These are phyloP conservation scores for Polia nebulosa DNA, from an alignment of 2,888 invertebrate genomes.

Conservation along the genomic window DNA sequence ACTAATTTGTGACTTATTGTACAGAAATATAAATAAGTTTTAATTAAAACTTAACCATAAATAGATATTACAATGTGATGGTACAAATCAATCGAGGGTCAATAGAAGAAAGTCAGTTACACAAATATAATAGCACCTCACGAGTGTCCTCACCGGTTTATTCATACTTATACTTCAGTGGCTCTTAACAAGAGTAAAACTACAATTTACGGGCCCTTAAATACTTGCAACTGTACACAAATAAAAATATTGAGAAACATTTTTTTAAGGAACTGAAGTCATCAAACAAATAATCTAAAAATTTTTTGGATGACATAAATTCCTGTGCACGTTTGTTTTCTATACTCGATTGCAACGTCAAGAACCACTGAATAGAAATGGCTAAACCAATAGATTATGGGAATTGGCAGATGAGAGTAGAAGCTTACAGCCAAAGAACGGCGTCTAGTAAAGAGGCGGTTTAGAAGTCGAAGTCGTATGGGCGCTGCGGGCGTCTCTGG, in stretches of 20 bases:
- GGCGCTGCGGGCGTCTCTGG: constrained; percentile 93
- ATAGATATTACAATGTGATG: constrained; percentile 61
- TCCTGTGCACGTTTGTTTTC: not conserved
- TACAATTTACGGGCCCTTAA: constrained; percentile 11
- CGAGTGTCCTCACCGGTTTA: constrained; percentile 29
- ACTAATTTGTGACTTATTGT: constrained; percentile 90
- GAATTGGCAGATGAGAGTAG: constrained; percentile 33
- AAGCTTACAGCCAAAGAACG: constrained; percentile 50
- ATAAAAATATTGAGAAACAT: constrained; percentile 6
- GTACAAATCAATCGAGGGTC: constrained; percentile 54
- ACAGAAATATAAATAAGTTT: constrained; percentile 86
- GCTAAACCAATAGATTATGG: constrained; percentile 39
- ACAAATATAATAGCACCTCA: constrained; percentile 46
- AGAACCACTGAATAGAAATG: constrained; percentile 49
- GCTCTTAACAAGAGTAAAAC: constrained; percentile 26
- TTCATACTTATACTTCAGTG: constrained; percentile 47
- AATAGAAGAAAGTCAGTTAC: constrained; percentile 47
- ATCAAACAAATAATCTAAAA: constrained; percentile 21
- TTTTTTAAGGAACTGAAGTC: constrained; percentile 23
- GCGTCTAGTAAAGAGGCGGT: constrained; percentile 49
- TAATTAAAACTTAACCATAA: constrained; percentile 74
- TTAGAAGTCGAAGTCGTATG: constrained; percentile 87
- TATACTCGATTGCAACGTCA: constrained; percentile 9
- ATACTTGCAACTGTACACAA: constrained; percentile 21
- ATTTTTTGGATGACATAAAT: constrained; percentile 37